Base-by-base conservation (phyloP, 1,140 invertebrate species). In the Zaprionus nigranus region DNA sequence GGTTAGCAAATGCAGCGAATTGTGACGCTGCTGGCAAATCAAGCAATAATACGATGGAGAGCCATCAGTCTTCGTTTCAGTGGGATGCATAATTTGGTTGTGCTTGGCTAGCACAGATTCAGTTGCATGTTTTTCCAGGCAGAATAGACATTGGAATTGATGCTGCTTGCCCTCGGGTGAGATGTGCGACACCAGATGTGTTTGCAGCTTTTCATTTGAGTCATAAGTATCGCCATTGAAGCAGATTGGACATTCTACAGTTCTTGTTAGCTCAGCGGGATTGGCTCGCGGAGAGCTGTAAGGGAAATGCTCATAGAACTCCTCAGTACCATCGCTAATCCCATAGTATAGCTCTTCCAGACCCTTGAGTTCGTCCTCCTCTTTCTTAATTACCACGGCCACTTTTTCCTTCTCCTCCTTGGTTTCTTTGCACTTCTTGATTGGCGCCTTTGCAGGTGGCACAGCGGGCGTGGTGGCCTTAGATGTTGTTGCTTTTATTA, bases 151-250 rank as follows among this genome's bases (percentile, higher is more conserved):
- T 67, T 94, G 94, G 40, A 93, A 93, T 3, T 92, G 83, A 24
- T 93, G 94, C 54, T 82, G 87, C 17, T 82, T 92, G 6, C 91
- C 86, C 20, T 93, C 90, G 0, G 92, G 79, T 22, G 93, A 93
- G 56, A 95, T 95, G 86, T 97, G 96, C 6, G 92, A 93, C 54
- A 95, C 95, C 68, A 97, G 91, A 91, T 97, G 96, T 9, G 94
- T 93, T 94, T 96, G 95, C 2, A 97, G 93, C 53, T 95, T 93
- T 2, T 94, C 94, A 93, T 96, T 95, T 60, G 95, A 94, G 70
- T 93, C 86, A 84, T 95, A 94, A 24, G 93, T 91, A 73, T 94
- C 75, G 87, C 93, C 80, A 20, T 74, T 81, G 7, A 91, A 54
- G 93, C 96, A 94, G 79, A 95, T 92, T 20, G 94, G 93, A 72